Evolutionary conservation across 1,140 invertebrate species (phyloP).

Genomic region (Riptortus pedestris): DNA sequence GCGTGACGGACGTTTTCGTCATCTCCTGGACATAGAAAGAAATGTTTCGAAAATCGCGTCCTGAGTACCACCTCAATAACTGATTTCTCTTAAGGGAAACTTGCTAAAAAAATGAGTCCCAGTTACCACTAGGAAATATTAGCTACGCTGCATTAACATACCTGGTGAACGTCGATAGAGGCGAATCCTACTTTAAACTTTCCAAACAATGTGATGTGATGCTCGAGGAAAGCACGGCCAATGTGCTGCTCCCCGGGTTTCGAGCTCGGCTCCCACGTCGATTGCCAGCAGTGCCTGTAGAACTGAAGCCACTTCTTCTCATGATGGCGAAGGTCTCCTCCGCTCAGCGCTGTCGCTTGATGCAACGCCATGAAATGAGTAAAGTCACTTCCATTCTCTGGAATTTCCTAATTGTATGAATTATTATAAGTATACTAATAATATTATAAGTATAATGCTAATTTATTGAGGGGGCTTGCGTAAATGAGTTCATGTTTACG

Average conservation of each 20-base stretch:
- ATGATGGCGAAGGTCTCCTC: slow-evolving; percentile 38
- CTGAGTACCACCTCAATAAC: no score
- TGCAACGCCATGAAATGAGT: slow-evolving; percentile 70
- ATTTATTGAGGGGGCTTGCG: not conserved
- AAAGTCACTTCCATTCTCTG: slow-evolving; percentile 81
- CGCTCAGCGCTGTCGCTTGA: slow-evolving; percentile 46
- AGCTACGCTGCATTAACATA: slow-evolving; percentile 33
- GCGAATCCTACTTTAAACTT: slow-evolving; percentile 43
- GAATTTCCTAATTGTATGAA: slow-evolving; percentile 88
- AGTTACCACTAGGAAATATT: no score
- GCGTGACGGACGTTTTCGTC: no score
- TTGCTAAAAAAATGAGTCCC: no score
- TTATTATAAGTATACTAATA: no score
- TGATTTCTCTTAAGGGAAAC: no score
- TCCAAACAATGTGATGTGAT: slow-evolving; percentile 46
- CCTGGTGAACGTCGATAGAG: slow-evolving; percentile 47
- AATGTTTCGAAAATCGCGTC: no score
- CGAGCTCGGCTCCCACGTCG: slow-evolving; percentile 33
- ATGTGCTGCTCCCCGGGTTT: slow-evolving; percentile 40
- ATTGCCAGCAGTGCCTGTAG: slow-evolving; percentile 35
- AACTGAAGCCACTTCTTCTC: slow-evolving; percentile 28
- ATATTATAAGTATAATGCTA: not conserved
- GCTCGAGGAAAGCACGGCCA: slow-evolving; percentile 47
- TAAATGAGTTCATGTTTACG: no score
- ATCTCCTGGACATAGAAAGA: no score